Evolutionary conservation across 2,888 invertebrate species (phyloP).

Genomic region (Synergus itoensis): DNA sequence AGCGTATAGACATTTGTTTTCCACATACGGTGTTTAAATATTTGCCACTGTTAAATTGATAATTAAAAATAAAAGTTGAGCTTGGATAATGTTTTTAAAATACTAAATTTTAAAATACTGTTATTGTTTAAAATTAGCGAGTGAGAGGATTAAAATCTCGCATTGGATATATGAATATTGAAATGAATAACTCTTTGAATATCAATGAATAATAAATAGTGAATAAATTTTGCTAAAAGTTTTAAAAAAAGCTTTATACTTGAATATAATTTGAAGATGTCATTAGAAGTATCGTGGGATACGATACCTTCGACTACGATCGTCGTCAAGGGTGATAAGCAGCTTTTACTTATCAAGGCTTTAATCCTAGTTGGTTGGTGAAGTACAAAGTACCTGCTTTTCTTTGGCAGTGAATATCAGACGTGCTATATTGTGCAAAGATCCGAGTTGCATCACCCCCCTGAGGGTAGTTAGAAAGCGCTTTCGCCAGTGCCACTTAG

Average conservation of each 20-base stretch:
- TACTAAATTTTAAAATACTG: no score
- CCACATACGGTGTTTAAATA: no score
- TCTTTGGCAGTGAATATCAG: not conserved
- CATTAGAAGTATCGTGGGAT: not conserved
- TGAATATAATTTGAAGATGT: not conserved
- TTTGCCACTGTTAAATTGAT: no score
- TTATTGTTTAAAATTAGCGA: no score
- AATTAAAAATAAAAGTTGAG: not conserved
- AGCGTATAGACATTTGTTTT: not conserved
- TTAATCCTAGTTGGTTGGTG: not conserved
- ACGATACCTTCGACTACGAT: not conserved
- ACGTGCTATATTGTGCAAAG: not conserved
- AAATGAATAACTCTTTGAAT: no score
- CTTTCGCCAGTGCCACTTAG: conserved; percentile 9
- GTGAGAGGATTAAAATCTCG: no score
- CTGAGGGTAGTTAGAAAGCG: conserved; percentile 10
- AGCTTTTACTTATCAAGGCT: not conserved
- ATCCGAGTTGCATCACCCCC: not conserved
- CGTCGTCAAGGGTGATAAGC: not conserved
- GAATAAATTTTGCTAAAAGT: no score
- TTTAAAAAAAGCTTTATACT: no score
- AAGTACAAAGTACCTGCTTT: not conserved
- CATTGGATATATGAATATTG: no score
- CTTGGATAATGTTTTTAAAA: not conserved
- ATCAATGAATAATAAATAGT: no score